Percentiles rank a stretch among this genome's conserved stretches.
Evolutionary conservation across 2,888 invertebrate genomes (phyloP).

Genomic region (Megalurothrips usitatus): DNA sequence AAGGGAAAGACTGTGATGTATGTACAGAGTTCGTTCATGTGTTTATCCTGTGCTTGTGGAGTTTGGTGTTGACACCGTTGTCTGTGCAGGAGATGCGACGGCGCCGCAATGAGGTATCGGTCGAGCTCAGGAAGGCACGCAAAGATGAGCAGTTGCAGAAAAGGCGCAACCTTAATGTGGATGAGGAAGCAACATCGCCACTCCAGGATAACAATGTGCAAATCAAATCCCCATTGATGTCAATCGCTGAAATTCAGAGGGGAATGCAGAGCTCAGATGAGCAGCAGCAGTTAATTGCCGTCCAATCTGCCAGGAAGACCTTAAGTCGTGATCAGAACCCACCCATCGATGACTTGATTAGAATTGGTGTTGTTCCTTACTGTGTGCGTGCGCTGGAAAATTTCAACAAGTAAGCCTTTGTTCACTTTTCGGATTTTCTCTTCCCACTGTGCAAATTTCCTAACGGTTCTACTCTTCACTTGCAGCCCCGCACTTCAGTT

Average conservation of each 20-base stretch:
- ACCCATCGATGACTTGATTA: constrained; percentile 94
- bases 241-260: constrained; percentile 34
- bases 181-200: constrained; percentile 36
- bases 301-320: constrained; percentile 83
- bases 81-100: constrained; percentile 73
- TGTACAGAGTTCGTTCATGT: constrained; percentile 41
- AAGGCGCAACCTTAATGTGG: constrained; percentile 70
- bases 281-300: constrained; percentile 60
- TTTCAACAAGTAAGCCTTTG: constrained; percentile 60
- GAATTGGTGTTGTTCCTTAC: constrained; percentile 87
- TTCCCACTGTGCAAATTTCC: background rate
- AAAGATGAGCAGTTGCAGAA: constrained; percentile 93
- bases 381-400: constrained; percentile 84
- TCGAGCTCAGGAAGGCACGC: constrained; percentile 87
- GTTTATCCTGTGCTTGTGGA: constrained; percentile 31
- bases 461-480: constrained; percentile 37
- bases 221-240: constrained; percentile 32
- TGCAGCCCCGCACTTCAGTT: constrained; percentile 74
- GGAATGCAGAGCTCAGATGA: constrained; percentile 64
- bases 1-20: constrained; percentile 69
- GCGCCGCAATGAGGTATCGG: constrained; percentile 80
- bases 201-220: constrained; percentile 34
- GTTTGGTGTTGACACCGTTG: constrained; percentile 29
- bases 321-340: constrained; percentile 93
- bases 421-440: background rate